These are phyloP conservation scores for Platanista minor DNA, from an alignment of 2,113 vertebrate genomes.

Conservation along the genomic window DNA sequence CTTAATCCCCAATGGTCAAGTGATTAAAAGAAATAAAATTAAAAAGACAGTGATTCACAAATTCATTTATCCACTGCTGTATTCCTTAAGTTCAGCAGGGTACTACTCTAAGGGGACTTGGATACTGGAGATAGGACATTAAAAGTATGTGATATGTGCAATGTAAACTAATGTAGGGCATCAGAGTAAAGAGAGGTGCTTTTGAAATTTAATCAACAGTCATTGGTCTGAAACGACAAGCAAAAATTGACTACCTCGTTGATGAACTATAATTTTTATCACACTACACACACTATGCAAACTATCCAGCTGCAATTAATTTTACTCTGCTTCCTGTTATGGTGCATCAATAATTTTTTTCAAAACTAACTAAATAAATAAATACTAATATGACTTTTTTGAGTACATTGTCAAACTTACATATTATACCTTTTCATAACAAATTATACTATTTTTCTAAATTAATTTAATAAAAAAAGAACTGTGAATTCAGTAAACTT, in stretches of 20 bases:
- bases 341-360: not conserved
- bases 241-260: not conserved
- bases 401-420: not conserved
- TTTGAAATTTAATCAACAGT: not conserved
- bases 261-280: not conserved
- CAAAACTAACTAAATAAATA: not conserved
- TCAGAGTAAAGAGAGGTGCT: not conserved
- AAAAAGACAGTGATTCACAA: not conserved
- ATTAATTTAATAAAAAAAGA: not conserved
- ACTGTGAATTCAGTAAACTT: not conserved
- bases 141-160: not conserved
- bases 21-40: not conserved
- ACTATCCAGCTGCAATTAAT: not conserved
- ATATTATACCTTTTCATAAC: not conserved
- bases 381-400: not conserved
- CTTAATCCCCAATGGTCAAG: not conserved
- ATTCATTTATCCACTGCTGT: not conserved
- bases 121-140: not conserved
- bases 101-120: not conserved
- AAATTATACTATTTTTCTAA: not conserved
- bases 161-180: not conserved
- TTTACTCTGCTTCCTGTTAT: not conserved
- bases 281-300: not conserved
- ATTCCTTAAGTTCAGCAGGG: not conserved
- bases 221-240: not conserved